Evolutionary conservation across 2,888 invertebrate species (phyloP).

Genomic region (Heliothis peltigera): DNA sequence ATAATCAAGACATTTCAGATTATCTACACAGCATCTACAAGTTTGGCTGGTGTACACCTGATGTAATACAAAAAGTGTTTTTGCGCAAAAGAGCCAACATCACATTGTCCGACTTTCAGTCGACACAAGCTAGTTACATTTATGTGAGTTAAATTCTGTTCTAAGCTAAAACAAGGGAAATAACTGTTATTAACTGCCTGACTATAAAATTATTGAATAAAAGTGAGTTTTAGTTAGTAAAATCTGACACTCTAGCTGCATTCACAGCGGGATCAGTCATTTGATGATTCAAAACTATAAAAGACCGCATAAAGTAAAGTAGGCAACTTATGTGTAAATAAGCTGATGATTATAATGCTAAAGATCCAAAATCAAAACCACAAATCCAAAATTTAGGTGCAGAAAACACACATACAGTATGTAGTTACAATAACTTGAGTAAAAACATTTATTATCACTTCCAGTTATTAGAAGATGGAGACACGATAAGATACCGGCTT

Average conservation of each 20-base stretch:
- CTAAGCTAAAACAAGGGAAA: background rate
- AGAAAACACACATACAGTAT: background rate
- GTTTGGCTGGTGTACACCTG: slow-evolving; percentile 75
- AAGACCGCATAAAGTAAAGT: too few species aligned
- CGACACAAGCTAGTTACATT: slow-evolving; percentile 65
- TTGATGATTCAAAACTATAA: too few species aligned
- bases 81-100: slow-evolving; percentile 66
- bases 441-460: slow-evolving; percentile 45
- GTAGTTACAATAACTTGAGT: background rate
- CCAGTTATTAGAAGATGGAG: slow-evolving; percentile 70
- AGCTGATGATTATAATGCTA: too few species aligned
- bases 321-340: too few species aligned
- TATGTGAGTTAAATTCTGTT: slow-evolving; percentile 70
- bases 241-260: too few species aligned
- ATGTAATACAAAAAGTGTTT: slow-evolving; percentile 55
- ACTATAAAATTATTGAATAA: too few species aligned
- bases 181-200: too few species aligned
- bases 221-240: too few species aligned
- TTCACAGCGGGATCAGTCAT: too few species aligned
- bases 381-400: too few species aligned
- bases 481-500: slow-evolving; percentile 61
- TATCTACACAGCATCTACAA: slow-evolving; percentile 73
- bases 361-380: too few species aligned
- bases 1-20: slow-evolving; percentile 38
- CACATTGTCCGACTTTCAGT: slow-evolving; percentile 59